Evolutionary conservation across 2,888 invertebrate species (phyloP).

Genomic region (Synanthedon vespiformis): DNA sequence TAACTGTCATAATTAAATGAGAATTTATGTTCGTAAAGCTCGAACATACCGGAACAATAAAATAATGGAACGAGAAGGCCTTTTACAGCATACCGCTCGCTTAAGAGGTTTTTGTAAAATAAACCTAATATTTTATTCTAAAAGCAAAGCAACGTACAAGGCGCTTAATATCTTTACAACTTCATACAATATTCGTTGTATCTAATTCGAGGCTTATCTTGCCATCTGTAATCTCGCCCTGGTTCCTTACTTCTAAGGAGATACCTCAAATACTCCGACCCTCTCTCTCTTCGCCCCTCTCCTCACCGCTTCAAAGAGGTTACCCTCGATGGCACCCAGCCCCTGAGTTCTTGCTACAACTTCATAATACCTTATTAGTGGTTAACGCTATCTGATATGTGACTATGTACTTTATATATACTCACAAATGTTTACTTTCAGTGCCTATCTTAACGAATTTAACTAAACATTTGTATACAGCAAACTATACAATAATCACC

Average conservation of each 20-base stretch:
- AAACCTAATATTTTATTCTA: slow-evolving; percentile 59
- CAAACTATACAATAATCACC: too few species aligned
- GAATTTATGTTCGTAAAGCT: background rate
- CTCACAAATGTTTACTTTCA: background rate
- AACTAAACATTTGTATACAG: too few species aligned
- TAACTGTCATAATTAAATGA: background rate
- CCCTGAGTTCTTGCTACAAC: slow-evolving; percentile 49
- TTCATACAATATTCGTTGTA: slow-evolving; percentile 66
- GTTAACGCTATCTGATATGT: slow-evolving; percentile 35
- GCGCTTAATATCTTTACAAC: slow-evolving; percentile 57
- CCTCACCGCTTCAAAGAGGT: slow-evolving; percentile 14
- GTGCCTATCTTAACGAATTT: too few species aligned
- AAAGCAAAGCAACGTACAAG: slow-evolving; percentile 42
- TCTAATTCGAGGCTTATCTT: slow-evolving; percentile 67
- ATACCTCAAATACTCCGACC: slow-evolving; percentile 43
- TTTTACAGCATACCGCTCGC: slow-evolving; percentile 19
- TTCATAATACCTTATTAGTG: slow-evolving; percentile 68
- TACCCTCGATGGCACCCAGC: slow-evolving; percentile 31
- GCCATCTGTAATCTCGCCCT: slow-evolving; percentile 63
- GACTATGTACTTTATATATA: slow-evolving; percentile 13
- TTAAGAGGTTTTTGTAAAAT: slow-evolving; percentile 38
- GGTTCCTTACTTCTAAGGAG: slow-evolving; percentile 37
- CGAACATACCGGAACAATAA: slow-evolving; percentile 2
- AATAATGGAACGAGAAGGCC: slow-evolving; percentile 10
- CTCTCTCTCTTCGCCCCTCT: slow-evolving; percentile 12